Conservation (phyloP, 2,113 vertebrate genomes). For the Ellobius talpinus region DNA sequence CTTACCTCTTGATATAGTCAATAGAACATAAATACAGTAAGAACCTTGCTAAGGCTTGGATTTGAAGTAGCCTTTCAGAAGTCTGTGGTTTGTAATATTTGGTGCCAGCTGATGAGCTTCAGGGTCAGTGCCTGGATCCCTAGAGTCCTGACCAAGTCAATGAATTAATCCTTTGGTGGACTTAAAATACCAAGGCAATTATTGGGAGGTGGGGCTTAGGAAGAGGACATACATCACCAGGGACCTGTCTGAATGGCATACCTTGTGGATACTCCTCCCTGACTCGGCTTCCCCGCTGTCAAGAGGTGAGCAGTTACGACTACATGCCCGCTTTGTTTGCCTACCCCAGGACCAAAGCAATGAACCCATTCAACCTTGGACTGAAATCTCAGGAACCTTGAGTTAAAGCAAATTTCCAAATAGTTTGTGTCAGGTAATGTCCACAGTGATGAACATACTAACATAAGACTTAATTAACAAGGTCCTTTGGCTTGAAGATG, state of each 20-base stretch:
- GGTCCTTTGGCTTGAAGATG: conserved; percentile 75
- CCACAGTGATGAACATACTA: neutral
- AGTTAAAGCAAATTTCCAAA: neutral
- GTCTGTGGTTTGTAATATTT: neutral
- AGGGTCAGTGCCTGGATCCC: neutral
- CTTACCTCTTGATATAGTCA: neutral
- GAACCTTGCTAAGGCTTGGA: neutral
- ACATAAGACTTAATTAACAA: conserved; percentile 67
- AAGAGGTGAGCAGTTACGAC: neutral
- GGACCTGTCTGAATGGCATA: neutral
- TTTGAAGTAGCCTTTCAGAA: neutral
- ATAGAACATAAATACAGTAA: conserved; percentile 55
- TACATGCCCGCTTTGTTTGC: rapidly evolving
- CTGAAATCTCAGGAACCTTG: neutral
- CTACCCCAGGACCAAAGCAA: neutral
- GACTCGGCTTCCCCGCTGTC: neutral
- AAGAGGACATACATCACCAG: neutral
- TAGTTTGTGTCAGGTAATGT: neutral
- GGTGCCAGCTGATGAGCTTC: neutral
- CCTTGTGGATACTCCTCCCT: neutral
- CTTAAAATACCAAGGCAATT: neutral
- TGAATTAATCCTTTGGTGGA: neutral
- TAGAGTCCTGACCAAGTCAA: neutral
- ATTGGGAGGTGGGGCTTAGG: neutral
- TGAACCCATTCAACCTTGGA: neutral